Evolutionary conservation across 1,140 invertebrate genomes (phyloP).

Genomic region (Zaprionus ghesquierei): DNA sequence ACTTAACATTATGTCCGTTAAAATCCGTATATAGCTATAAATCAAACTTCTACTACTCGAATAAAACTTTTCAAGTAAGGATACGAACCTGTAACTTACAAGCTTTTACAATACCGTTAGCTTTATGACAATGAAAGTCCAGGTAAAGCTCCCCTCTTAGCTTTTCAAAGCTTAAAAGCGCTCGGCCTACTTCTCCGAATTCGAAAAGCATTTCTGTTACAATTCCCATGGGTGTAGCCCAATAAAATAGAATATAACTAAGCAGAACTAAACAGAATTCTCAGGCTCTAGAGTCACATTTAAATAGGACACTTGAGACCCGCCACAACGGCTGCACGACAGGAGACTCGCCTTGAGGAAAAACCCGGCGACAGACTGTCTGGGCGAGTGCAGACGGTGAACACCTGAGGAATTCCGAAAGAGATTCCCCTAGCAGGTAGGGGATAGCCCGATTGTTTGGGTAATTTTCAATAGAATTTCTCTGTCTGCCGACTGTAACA

Average conservation of each 20-base stretch:
- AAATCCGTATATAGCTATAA: too few relatives aligned
- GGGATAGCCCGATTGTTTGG: not conserved
- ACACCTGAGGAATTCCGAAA: constrained; percentile 62
- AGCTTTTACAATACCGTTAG: not conserved
- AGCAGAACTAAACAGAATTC: not conserved
- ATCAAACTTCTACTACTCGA: not conserved
- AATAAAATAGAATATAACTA: constrained; percentile 3
- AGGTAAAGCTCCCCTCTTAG: not conserved
- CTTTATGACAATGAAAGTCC: not conserved
- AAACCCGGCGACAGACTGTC: constrained; percentile 65
- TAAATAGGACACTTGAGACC: constrained; percentile 70
- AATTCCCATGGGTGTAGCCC: constrained; percentile 1
- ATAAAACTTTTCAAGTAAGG: not conserved
- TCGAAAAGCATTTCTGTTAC: not conserved
- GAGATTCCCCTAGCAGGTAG: constrained; percentile 46
- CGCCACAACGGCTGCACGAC: constrained; percentile 63
- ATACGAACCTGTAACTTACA: not conserved
- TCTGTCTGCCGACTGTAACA: constrained; percentile 1
- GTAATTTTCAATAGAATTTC: constrained; percentile 68
- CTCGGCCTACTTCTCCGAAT: not conserved
- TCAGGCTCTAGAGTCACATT: constrained; percentile 4
- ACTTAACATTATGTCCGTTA: too few relatives aligned
- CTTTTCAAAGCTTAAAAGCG: not conserved
- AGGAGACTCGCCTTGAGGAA: constrained; percentile 17
- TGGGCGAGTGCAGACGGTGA: constrained; percentile 38